A percentile compares a stretch with the other conserved stretches of the same genome.
Evolutionary conservation across 2,797 vertebrate genomes (phyloP).

Genomic region (Acipenser oxyrinchus): DNA sequence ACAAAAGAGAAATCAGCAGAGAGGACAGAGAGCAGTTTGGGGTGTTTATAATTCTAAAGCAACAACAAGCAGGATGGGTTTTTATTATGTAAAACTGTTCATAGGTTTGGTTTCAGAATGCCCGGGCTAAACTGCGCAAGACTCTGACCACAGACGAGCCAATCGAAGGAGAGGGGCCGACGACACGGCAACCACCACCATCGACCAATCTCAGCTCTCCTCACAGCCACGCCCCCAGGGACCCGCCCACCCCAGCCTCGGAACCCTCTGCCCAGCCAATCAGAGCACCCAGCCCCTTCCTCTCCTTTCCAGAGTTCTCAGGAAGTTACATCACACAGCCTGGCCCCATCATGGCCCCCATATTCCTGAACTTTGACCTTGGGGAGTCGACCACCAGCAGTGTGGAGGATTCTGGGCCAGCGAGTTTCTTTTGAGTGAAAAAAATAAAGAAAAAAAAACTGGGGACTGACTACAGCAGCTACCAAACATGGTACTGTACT

Average conservation of each 20-base stretch:
- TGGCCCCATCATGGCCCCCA: slow-evolving; percentile 19
- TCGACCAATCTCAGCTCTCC: slow-evolving; percentile 52
- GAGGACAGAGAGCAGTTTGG: too few relatives aligned
- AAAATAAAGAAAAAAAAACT: not conserved
- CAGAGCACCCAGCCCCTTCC: slow-evolving; percentile 1
- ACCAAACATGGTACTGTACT: too few relatives aligned
- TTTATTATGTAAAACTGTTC: not conserved
- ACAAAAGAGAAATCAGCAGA: too few relatives aligned
- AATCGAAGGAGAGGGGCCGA: slow-evolving; percentile 20
- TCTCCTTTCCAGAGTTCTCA: not conserved
- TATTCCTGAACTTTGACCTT: slow-evolving; percentile 34
- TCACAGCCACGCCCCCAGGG: slow-evolving; percentile 40
- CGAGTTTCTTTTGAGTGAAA: slow-evolving; percentile 2
- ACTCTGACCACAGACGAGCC: slow-evolving; percentile 43
- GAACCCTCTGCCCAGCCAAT: not conserved
- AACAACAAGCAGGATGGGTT: not conserved
- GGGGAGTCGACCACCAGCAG: slow-evolving; percentile 14
- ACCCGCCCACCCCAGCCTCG: slow-evolving; percentile 4
- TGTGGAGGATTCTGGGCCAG: not conserved
- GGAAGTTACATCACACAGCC: slow-evolving; percentile 14
- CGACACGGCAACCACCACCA: slow-evolving; percentile 37
- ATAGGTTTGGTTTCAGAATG: slow-evolving; percentile 64
- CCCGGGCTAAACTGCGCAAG: slow-evolving; percentile 55
- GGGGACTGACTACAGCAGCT: too few relatives aligned
- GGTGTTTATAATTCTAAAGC: too few relatives aligned